Evolutionary conservation across 1,140 invertebrate genomes (phyloP).

Genomic region (Ostrea edulis): DNA sequence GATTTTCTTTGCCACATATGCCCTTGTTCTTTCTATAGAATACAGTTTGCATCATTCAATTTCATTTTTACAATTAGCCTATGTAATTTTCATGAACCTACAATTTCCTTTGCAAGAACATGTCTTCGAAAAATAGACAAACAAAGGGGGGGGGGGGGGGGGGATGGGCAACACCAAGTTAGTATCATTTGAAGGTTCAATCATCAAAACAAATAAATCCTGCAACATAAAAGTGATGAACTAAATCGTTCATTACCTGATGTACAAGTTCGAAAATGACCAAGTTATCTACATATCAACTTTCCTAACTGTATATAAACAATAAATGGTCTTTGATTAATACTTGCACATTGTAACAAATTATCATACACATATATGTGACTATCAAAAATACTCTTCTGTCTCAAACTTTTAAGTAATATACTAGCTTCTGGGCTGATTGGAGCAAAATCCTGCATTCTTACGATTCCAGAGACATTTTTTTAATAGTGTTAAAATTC

Average conservation of each 20-base stretch:
- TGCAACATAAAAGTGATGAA: constrained; percentile 2
- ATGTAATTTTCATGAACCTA: constrained; percentile 16
- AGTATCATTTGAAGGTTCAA: constrained; percentile 1
- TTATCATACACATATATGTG: too few species aligned
- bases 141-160: neutral
- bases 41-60: neutral
- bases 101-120: neutral
- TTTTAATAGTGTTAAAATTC: too few species aligned
- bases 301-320: neutral
- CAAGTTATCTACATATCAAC: neutral
- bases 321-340: too few species aligned
- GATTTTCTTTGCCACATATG: too few species aligned
- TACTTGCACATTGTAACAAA: too few species aligned
- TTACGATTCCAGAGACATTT: too few species aligned
- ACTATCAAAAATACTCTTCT: too few species aligned
- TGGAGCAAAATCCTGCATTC: too few species aligned
- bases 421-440: too few species aligned
- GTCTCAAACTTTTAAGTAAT: too few species aligned
- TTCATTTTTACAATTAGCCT: neutral
- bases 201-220: neutral
- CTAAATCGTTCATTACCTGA: neutral
- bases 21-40: too few species aligned
- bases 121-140: constrained; percentile 25
- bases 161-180: neutral
- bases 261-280: constrained; percentile 19